phyloP scores from a whole-genome alignment of 1,140 invertebrate genomes.

The Penaeus vannamei region DNA sequence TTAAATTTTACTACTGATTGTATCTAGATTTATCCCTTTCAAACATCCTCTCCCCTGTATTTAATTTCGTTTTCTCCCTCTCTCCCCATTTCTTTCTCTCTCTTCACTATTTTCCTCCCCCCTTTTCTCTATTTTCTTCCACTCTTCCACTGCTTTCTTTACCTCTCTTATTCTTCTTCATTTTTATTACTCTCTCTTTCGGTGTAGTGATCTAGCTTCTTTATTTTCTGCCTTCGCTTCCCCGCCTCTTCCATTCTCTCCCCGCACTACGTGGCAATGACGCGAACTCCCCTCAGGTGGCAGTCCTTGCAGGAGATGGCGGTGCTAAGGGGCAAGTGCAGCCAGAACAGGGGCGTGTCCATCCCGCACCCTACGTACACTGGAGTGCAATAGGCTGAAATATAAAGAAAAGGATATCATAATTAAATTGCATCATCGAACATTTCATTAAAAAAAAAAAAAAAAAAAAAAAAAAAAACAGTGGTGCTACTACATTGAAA shows the following conservation, averaged over 20 bases:
- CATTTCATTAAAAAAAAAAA: neutral
- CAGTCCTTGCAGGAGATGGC: constrained; percentile 53
- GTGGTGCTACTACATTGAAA: neutral
- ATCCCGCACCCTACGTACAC: constrained; percentile 22
- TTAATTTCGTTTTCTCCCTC: too few species aligned
- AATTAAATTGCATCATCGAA: too few species aligned
- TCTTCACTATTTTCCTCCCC: too few species aligned
- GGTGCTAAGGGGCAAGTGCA: constrained; percentile 41
- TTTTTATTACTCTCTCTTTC: too few species aligned
- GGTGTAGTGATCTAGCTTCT: too few species aligned
- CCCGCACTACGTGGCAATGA: constrained; percentile 27
- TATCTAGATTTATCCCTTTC: too few species aligned
- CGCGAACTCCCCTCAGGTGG: constrained; percentile 47
- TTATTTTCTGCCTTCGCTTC: neutral
- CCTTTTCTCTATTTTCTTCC: too few species aligned
- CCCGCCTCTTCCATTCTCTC: neutral
- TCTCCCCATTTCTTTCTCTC: too few species aligned
- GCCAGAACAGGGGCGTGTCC: constrained; percentile 52
- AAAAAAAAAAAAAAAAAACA: neutral
- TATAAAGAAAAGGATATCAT: neutral
- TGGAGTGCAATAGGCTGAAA: constrained; percentile 44
- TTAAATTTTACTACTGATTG: too few species aligned
- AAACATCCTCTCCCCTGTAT: too few species aligned
- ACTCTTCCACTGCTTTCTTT: too few species aligned
- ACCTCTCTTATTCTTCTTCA: too few species aligned